Conservation (phyloP, 1,140 invertebrate species). For the Drosophila teissieri region DNA sequence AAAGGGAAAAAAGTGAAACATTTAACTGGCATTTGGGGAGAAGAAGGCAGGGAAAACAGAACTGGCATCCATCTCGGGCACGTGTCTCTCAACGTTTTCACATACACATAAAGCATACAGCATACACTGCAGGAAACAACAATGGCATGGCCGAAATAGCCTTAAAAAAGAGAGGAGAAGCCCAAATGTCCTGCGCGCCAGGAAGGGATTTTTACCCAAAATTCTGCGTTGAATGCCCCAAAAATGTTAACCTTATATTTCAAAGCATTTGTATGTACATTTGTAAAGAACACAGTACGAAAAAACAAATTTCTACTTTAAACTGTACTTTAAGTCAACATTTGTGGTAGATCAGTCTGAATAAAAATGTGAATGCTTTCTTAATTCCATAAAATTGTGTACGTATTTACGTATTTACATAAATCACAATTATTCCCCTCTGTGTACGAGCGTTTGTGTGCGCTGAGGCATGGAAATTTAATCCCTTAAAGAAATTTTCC, state of each 20-base stretch:
- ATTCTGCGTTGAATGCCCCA: background rate
- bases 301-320: too few species aligned
- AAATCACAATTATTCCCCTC: background rate
- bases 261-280: background rate
- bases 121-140: constrained; percentile 8
- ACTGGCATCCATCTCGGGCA: constrained; percentile 14
- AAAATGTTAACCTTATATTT: background rate
- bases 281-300: background rate
- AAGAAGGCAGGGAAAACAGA: background rate
- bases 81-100: constrained; percentile 38
- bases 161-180: background rate
- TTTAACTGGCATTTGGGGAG: constrained; percentile 9
- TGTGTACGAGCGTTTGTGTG: background rate
- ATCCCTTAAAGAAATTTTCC: constrained; percentile 26
- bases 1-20: background rate
- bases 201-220: background rate
- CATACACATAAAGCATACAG: background rate
- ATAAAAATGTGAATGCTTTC: too few species aligned
- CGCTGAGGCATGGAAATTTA: constrained; percentile 20
- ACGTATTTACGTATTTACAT: too few species aligned
- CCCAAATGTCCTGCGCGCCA: background rate
- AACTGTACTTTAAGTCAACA: too few species aligned
- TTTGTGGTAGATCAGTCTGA: too few species aligned
- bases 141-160: background rate
- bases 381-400: too few species aligned